phyloP scores from a whole-genome alignment of 2,113 vertebrate species.

The Onychostoma macrolepis region DNA sequence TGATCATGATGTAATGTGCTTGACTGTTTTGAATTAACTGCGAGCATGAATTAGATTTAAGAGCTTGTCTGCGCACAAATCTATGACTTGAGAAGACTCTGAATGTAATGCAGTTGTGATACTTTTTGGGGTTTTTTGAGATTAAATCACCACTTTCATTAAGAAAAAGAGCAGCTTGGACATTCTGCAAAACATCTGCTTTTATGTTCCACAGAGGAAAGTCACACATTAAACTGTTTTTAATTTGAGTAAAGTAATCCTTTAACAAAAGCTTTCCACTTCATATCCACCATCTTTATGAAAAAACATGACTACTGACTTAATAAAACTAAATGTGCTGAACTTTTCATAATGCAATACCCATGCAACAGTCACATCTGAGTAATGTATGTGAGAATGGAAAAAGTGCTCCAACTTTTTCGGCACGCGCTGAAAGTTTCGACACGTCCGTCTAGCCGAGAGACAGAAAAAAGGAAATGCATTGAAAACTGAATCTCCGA shows the following conservation, averaged over 20 bases:
- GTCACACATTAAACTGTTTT: not conserved
- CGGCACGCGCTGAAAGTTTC: not conserved
- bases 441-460: conserved; percentile 7
- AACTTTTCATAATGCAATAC: conserved; percentile 33
- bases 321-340: not conserved
- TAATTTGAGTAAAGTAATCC: not conserved
- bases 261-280: not conserved
- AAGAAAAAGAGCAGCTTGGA: not conserved
- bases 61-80: not conserved
- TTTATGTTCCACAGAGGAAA: not conserved
- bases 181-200: not conserved
- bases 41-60: not conserved
- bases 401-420: conserved; percentile 3
- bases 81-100: not conserved
- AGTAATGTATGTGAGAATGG: not conserved
- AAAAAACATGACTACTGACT: not conserved
- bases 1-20: not conserved
- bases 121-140: not conserved
- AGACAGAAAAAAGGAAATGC: conserved; percentile 22
- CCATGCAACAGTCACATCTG: conserved; percentile 8
- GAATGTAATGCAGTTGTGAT: not conserved
- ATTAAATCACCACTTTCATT: not conserved
- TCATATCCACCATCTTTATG: not conserved
- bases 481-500: conserved; percentile 39
- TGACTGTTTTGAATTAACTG: not conserved